Conservation (phyloP, 92 coral and sea anemone genomes). For the Porites divaricata region DNA sequence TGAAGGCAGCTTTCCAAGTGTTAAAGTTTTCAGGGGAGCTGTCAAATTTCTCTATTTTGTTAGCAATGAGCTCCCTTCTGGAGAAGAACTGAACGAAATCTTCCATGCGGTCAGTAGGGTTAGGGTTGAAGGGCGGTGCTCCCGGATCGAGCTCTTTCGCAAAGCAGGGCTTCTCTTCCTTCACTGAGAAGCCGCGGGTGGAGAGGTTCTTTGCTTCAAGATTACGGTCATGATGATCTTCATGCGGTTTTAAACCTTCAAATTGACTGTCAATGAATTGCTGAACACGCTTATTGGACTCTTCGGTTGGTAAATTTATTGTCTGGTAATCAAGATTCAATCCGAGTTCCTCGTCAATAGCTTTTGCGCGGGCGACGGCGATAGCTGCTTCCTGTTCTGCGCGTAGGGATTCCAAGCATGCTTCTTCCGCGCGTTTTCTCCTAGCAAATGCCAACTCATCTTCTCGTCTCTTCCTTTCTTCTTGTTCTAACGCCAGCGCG, state of each 20-base stretch:
- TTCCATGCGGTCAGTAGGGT: conserved; percentile 5
- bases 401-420: conserved; percentile 13
- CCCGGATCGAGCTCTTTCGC: neutral
- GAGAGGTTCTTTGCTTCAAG: neutral
- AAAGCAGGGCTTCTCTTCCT: neutral
- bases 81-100: conserved; percentile 19
- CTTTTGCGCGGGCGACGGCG: neutral
- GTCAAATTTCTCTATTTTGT: conserved; percentile 67
- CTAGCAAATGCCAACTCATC: conserved; percentile 24
- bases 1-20: conserved; percentile 51
- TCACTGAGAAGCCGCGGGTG: too few relatives aligned
- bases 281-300: conserved; percentile 10
- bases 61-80: conserved; percentile 30
- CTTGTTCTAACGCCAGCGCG: conserved; percentile 8
- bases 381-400: conserved; percentile 11
- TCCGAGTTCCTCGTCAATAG: conserved; percentile 15
- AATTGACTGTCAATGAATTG: conserved; percentile 12
- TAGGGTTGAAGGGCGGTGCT: neutral
- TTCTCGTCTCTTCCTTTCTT: conserved; percentile 1
- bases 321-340: neutral
- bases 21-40: conserved; percentile 62
- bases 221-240: neutral
- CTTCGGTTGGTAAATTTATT: neutral
- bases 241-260: neutral
- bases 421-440: conserved; percentile 24